These are phyloP conservation scores for Grammomys dolichurus DNA, from an alignment of 2,113 vertebrate species.

Conservation along the genomic window DNA sequence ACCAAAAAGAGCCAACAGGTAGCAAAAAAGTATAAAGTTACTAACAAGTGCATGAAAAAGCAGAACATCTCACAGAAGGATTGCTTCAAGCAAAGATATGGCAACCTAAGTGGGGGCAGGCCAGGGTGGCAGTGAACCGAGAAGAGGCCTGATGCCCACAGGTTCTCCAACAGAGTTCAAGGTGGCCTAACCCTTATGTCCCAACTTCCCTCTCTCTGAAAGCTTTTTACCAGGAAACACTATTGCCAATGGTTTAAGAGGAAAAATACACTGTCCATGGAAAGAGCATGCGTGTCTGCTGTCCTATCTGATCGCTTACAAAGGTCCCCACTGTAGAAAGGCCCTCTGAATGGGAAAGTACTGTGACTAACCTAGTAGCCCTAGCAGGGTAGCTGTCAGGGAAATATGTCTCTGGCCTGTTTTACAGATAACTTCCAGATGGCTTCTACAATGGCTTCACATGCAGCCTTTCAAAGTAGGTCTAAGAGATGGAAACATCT, in stretches of 20 bases:
- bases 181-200: background rate
- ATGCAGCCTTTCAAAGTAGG: background rate
- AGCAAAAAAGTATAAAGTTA: background rate
- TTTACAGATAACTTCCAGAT: background rate
- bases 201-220: background rate
- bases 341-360: background rate
- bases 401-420: background rate
- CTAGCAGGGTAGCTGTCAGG: background rate
- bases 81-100: background rate
- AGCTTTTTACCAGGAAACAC: background rate
- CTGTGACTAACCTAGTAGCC: background rate
- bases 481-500: background rate
- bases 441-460: background rate
- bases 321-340: background rate
- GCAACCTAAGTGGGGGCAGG: background rate
- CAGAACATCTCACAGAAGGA: background rate
- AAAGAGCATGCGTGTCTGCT: background rate
- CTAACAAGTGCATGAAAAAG: background rate
- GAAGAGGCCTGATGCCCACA: background rate
- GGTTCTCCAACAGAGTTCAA: background rate
- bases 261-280: background rate
- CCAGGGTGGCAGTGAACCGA: background rate
- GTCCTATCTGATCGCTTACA: background rate
- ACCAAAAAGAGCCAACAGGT: constrained; percentile 25
- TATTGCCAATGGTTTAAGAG: background rate